Percentiles rank a stretch among this genome's conserved stretches.
Conservation (phyloP, 2,113 vertebrate genomes). For the Microcebus lehilahytsara region DNA sequence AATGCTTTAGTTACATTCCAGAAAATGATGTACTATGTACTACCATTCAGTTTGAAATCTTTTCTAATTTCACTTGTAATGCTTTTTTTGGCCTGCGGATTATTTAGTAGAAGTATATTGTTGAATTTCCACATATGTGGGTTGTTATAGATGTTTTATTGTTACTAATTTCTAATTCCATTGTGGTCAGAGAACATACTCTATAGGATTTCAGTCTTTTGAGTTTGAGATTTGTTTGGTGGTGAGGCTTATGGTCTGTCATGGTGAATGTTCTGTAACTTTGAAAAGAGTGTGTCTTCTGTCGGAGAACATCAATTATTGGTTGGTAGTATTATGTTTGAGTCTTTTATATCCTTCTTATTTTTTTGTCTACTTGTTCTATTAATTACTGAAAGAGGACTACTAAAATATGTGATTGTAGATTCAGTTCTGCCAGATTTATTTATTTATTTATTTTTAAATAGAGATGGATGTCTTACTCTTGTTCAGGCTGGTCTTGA, state of each 20-base stretch:
- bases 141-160: background rate
- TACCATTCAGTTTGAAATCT: background rate
- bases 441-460: background rate
- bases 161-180: slow-evolving; percentile 1
- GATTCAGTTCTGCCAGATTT: background rate
- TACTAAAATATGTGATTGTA: background rate
- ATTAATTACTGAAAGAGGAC: background rate
- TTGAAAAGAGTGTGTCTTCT: background rate
- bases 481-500: too few relatives aligned
- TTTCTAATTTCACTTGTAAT: slow-evolving; percentile 22
- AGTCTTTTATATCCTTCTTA: background rate
- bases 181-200: background rate
- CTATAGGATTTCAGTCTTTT: background rate
- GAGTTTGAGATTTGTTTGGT: slow-evolving; percentile 32
- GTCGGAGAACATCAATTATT: background rate
- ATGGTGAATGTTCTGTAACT: background rate
- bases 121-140: background rate
- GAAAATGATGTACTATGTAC: background rate
- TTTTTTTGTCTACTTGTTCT: background rate
- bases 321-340: background rate
- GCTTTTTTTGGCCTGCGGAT: background rate
- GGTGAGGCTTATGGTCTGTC: background rate
- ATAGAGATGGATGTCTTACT: too few relatives aligned
- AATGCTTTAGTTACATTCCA: background rate
- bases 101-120: slow-evolving; percentile 35